These are phyloP conservation scores for Agriopis aurantiaria DNA, from an alignment of 2,888 invertebrate genomes.

Conservation along the genomic window DNA sequence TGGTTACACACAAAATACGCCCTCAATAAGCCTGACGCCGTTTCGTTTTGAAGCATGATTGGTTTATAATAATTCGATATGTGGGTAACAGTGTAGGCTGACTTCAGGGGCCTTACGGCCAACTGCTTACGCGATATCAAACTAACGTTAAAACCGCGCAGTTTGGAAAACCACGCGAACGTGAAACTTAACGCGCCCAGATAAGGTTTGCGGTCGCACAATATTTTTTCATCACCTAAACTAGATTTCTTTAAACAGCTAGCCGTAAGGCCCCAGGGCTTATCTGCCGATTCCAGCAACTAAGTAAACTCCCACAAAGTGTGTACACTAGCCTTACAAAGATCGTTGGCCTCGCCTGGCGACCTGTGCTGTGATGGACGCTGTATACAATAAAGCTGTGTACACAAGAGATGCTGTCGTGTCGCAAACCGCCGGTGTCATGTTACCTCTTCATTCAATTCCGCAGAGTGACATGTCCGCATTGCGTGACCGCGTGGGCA, in stretches of 20 bases:
- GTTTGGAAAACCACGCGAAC: no score
- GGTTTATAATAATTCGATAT: no score
- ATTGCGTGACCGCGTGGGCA: slow-evolving; percentile 63
- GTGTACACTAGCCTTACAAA: slow-evolving; percentile 40
- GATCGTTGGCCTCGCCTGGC: slow-evolving; percentile 53
- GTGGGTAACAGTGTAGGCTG: no score
- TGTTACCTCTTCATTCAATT: slow-evolving; percentile 81
- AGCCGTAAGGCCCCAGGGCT: no score
- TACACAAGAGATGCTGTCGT: slow-evolving; percentile 44
- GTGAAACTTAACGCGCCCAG: no score
- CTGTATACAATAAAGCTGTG: slow-evolving; percentile 39
- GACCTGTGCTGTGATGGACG: slow-evolving; percentile 19
- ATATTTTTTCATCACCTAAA: no score
- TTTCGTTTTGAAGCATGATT: no score
- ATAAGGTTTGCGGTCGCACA: no score
- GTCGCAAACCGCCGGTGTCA: slow-evolving; percentile 71
- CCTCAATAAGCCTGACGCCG: background rate
- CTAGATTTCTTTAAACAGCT: no score
- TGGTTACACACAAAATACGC: slow-evolving; percentile 12
- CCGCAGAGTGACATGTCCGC: slow-evolving; percentile 75
- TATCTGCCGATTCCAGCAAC: background rate
- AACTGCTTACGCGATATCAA: no score
- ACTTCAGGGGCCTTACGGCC: no score
- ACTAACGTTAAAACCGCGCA: no score
- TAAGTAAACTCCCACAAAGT: background rate